Evolutionary conservation across 2,888 invertebrate species (phyloP).

Genomic region (Spisula subtruncata): DNA sequence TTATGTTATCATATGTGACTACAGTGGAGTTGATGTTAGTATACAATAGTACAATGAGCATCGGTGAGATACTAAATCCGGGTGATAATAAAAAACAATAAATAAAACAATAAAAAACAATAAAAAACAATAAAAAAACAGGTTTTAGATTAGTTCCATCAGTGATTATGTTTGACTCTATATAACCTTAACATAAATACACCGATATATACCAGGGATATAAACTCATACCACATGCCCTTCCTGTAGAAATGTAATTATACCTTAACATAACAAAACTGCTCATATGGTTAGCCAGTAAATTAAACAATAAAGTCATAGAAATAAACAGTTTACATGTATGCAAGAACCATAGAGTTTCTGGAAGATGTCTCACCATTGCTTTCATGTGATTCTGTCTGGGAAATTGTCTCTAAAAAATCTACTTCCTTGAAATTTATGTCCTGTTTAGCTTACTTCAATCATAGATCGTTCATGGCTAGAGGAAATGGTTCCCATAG

Average conservation of each 20-base stretch:
- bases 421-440: conserved; percentile 18
- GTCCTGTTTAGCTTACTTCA: neutral
- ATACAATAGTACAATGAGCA: too few relatives aligned
- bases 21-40: too few relatives aligned
- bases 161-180: neutral
- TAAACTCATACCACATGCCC: conserved; percentile 30
- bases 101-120: too few relatives aligned
- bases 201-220: neutral
- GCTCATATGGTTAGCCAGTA: conserved; percentile 14
- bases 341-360: conserved; percentile 37
- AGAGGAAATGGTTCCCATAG: too few relatives aligned
- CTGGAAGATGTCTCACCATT: conserved; percentile 37
- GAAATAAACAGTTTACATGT: conserved; percentile 49
- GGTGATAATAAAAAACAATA: too few relatives aligned
- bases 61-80: too few relatives aligned
- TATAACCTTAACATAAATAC: conserved; percentile 6
- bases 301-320: conserved; percentile 43
- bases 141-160: too few relatives aligned
- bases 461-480: too few relatives aligned
- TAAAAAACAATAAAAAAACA: too few relatives aligned
- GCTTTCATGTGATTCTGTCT: conserved; percentile 11
- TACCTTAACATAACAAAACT: conserved; percentile 39
- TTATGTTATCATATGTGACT: too few relatives aligned
- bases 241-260: conserved; percentile 23
- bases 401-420: conserved; percentile 27